Base-by-base conservation (phyloP, 2,113 vertebrate species). In the Leucosticte australis region DNA sequence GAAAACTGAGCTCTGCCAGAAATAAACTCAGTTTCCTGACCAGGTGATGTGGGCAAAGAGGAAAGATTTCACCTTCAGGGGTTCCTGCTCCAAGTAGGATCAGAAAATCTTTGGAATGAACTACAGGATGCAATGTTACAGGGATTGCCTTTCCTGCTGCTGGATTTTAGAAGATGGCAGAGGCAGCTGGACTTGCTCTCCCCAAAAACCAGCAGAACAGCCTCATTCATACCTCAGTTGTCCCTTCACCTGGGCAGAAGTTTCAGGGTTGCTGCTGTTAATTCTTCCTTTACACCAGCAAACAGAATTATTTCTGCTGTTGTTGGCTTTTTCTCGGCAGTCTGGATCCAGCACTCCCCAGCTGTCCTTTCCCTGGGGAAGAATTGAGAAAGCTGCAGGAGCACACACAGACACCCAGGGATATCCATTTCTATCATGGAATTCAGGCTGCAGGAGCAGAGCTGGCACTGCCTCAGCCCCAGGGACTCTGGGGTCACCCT, bases 111-210 rank as follows among this genome's bases (percentile, higher is more conserved):
- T 39, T 7, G 24, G 65, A 67, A 31, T 13, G 2, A 75, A 8
- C 14, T 2, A 3, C 10, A 27, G 65, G 42, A 52, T 5, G 12
- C 24, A 14, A 1, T 5, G 1, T 2, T 3, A 16, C 27, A 37
- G 52, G 47, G 37, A 16, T 6, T 41, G 69, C 47, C 59, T 27
- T 26, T 44, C 64, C 47, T 41, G 69, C 64, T 35, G 31, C 11
- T 49, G 12, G 5, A 7, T 15, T 35, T 26, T 22, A 44, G 52
- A 10, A 44, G 50, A 13, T 31, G 30, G 31, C 20, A 42, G 49
- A 59, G 8, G 33, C 56, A 78, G 77, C 37, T 50, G 53, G 22
- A 52, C 18, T 55, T n/a, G 10, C 13, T 6, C 27, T 44, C 52
- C 63, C 19, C 64, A 4, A 8, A 27, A 63, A 15, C 6, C 59